Evolutionary conservation across 1,140 invertebrate genomes (phyloP).

Genomic region (Nasonia longicornis): DNA sequence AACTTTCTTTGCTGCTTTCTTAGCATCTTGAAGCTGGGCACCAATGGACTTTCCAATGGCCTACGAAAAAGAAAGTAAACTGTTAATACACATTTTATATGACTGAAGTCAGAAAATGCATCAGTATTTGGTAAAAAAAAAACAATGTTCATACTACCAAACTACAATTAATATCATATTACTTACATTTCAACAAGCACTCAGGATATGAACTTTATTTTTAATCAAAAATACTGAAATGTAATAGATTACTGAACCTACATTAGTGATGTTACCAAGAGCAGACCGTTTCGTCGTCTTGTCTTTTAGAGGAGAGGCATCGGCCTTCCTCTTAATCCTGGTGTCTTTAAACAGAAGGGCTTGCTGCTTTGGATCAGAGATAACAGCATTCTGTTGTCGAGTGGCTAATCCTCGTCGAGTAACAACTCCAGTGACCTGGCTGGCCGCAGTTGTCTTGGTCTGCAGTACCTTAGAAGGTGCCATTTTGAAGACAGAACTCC

Average conservation of each 20-base stretch:
- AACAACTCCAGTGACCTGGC: conserved; percentile 59
- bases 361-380: conserved; percentile 48
- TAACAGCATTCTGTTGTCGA: conserved; percentile 61
- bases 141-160: neutral
- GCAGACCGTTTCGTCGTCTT: conserved; percentile 76
- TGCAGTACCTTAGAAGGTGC: conserved; percentile 71
- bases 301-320: conserved; percentile 66
- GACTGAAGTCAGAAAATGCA: neutral
- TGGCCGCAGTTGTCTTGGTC: conserved; percentile 66
- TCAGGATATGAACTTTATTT: neutral
- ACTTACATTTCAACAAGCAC: too few relatives aligned
- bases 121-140: neutral
- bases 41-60: conserved; percentile 62
- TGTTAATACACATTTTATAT: neutral
- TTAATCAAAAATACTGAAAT: conserved; percentile 19
- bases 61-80: conserved; percentile 47
- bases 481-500: conserved; percentile 62
- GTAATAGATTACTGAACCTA: conserved; percentile 54
- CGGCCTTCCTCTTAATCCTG: conserved; percentile 69
- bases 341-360: conserved; percentile 58
- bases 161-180: too few relatives aligned
- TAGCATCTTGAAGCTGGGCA: conserved; percentile 55
- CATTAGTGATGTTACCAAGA: conserved; percentile 84
- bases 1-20: conserved; percentile 56
- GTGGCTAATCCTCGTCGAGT: conserved; percentile 64